Base-by-base conservation (phyloP, 2,797 vertebrate species). In the Pyrocephalus nanus region DNA sequence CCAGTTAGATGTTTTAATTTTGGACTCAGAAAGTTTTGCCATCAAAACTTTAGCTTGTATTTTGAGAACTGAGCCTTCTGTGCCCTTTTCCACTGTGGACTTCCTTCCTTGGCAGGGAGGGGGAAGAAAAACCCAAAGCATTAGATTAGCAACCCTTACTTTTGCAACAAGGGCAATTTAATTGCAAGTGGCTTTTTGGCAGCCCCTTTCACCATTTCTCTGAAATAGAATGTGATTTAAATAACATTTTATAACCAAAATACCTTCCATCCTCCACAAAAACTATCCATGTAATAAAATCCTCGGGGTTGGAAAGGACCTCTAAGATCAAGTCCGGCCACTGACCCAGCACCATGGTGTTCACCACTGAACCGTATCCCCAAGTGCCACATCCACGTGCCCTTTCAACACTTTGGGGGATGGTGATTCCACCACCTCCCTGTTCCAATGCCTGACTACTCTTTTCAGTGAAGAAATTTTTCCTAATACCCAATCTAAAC, bases 321-420 rank as follows among this genome's bases (percentile, higher is more conserved):
- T 71, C 51, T 30, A 15, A 51, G 38, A 12, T 51, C 5, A 43
- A 38, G 43, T 70, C 71, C 57, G 15, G 23, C 36, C n/a, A 12
- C 30, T 51, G 20, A 65, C 5, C 20, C 50, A 64, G 43, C n/a
- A 45, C 57, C 25, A 2, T 0, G 0, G 7, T 51, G 50, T 76
- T 71, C 57, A 22, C 17, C 20, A 1, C 17, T 38, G 17, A 65
- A 43, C 20, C 2, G 2, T 34, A 2, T 30, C 9, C 36, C 60
- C 60, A 9, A 15, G 23, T 45, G 50, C 43, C 57, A 13, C 16
- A 13, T 58, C 43, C 25, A 1, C 3, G 38, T 50, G 29, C 15
- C 57, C 29, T 43, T 43, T n/a, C 34, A 70, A 7, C 42, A 29
- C 32, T n/a, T 71, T 12, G 71, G 57, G 38, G 57, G 14, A 22